These are phyloP conservation scores for Hypotaenidia philippensis DNA, from an alignment of 2,797 vertebrate species.

Conservation along the genomic window DNA sequence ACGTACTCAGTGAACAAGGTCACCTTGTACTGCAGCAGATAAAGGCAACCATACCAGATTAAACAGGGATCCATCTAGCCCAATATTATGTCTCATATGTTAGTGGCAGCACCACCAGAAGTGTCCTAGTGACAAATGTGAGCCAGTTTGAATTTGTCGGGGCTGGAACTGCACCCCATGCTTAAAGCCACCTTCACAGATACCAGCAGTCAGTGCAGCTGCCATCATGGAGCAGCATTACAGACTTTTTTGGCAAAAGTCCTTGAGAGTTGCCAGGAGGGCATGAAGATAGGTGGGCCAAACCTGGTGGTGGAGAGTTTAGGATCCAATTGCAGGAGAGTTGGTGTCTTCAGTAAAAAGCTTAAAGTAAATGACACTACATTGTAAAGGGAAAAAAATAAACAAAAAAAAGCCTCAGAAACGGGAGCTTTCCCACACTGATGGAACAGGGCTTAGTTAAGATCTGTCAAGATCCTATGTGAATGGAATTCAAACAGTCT, in stretches of 20 bases:
- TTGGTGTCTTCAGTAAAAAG: not conserved
- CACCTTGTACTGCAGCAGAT: not conserved
- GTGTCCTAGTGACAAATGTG: not conserved
- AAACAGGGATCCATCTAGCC: not conserved
- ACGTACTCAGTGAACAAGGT: not conserved
- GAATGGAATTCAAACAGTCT: not conserved
- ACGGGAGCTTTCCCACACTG: not conserved
- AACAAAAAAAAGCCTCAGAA: not conserved
- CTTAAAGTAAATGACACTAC: not conserved
- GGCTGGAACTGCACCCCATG: accelerated
- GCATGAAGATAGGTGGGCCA: not conserved
- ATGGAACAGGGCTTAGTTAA: not conserved
- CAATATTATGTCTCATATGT: not conserved
- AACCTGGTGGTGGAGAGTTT: not conserved
- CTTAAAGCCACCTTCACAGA: not conserved
- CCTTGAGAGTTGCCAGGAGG: not conserved
- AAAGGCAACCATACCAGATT: not conserved
- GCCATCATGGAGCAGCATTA: not conserved
- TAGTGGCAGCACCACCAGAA: not conserved
- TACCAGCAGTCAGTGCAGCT: not conserved
- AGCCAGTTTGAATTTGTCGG: not conserved
- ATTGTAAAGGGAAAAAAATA: not conserved
- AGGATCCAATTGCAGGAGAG: not conserved
- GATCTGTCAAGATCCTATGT: accelerated
- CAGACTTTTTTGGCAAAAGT: not conserved